Base-by-base conservation (phyloP, 2,888 invertebrate species). In the Apamea monoglypha region DNA sequence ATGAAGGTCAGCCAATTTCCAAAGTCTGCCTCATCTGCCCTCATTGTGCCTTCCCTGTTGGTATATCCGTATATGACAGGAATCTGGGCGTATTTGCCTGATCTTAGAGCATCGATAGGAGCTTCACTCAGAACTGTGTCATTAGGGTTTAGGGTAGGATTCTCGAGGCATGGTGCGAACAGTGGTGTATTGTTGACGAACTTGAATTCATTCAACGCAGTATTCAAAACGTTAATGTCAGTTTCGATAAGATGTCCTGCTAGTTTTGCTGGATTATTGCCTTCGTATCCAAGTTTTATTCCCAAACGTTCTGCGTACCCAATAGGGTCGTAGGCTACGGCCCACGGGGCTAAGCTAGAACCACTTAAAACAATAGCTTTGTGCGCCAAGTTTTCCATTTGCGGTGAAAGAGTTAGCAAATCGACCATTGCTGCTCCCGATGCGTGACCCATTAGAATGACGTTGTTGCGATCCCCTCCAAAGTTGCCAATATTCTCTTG, bases 361-460 rank as follows among this genome's bases (percentile, higher is more conserved):
- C 97, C 97, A 86, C 97, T 97, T 0, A 95, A 87, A 50, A 93
- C 92, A 36, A 97, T 91, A 4, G 94, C 96, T 91, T 96, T 96
- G 61, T 96, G 95, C 0, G 94, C 89, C 50, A 96, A 90, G 73
- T 92, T 91, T 36, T 91, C 77, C 8, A 95, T 85, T 83, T 90
- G 86, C 4, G 94, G 93, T 8, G 96, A 94, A 84, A 97, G 82
- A 1, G 96, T 95, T 53, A 97, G 88, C 14, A 97, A 89, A 85
- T 97, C 97, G 0, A 95, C 97, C 88, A 96, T 93, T 4, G 98
- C 97, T 2, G 98, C 98, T 14, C 98, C 98, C 1, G 98, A 98
- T 29, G 98, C 98, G 91, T 99, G 98, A 0, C 99, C 99, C 92
- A 98, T 97, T 0, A 99, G 93, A 0, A 98, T 98, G 2, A 99